Evolutionary conservation across 2,797 vertebrate species (phyloP).

Genomic region (Alca torda): DNA sequence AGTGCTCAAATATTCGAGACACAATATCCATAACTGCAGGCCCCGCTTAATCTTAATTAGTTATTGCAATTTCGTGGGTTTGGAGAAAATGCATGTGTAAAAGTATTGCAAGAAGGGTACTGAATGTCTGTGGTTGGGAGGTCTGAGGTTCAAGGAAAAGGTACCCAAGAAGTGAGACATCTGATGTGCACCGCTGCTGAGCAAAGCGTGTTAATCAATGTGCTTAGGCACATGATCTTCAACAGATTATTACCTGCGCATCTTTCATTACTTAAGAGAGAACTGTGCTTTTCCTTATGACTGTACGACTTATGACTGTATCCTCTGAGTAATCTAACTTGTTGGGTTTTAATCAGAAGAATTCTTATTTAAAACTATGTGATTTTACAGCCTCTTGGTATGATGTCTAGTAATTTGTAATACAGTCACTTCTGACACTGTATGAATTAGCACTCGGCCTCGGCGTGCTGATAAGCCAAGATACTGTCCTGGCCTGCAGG

Average conservation of each 20-base stretch:
- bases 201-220: background rate
- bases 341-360: background rate
- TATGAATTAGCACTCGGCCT: background rate
- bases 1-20: background rate
- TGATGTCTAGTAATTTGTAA: background rate
- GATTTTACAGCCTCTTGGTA: background rate
- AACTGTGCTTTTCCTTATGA: background rate
- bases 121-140: background rate
- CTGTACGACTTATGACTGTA: background rate
- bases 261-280: background rate
- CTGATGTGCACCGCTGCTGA: background rate
- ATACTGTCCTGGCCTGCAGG: background rate
- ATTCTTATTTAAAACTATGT: background rate
- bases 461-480: background rate
- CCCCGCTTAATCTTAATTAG: background rate
- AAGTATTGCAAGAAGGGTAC: background rate
- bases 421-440: background rate
- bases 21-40: fast-evolving
- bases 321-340: background rate
- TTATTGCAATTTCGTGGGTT: background rate
- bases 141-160: background rate
- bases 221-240: background rate
- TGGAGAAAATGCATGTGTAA: background rate
- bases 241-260: background rate
- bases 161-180: background rate